Base-by-base conservation (phyloP, 2,888 invertebrate genomes). In the Platycheirus albimanus region DNA sequence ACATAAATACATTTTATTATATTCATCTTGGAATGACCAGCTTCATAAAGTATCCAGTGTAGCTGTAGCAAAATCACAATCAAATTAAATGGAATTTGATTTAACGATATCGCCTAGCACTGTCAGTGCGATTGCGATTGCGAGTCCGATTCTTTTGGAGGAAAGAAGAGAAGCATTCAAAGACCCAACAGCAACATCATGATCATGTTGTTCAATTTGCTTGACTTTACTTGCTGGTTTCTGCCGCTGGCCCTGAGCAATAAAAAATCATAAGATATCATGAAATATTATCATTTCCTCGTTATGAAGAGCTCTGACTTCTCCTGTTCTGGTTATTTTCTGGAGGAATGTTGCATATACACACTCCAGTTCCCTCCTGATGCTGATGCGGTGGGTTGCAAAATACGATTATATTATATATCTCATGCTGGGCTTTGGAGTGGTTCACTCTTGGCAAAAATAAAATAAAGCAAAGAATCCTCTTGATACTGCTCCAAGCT, bases 201-300 rank as follows among this genome's bases (percentile, higher is more conserved):
- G 58, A 72, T 67, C 47, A 52, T 58, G 43, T 38, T 70, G 66
- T 70, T 66, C 47, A 64, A 64, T 63, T 51, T 79, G 13, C 19
- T 17, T 4, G 47, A 17, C 17, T 43, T n/a, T 45, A 15, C 41
- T 15, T 8, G 7, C 20, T 17, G n/a, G n/a, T n/a, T n/a, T n/a
- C n/a, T n/a, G n/a, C n/a, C n/a, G n/a, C n/a, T 47, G 33, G 63
- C 71, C 71, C 45, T 10, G 41, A 52, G 64, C 56, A 70, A 81
- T 76, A 81, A 81, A 80, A 71, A 49, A 49, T 63, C 72, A 78
- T 61, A 61, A 61, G 45, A 61, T 45, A 43, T 17, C 61, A 61
- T 61, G 83, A 83, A 56, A 83, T 83, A 64, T 78, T 69, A 83
- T 83, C 72, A 83, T 83, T 83, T 78, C 83, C 83, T 83, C 78